These are phyloP conservation scores for Peromyscus melanophrys DNA, from an alignment of 2,797 vertebrate genomes.

Conservation along the genomic window DNA sequence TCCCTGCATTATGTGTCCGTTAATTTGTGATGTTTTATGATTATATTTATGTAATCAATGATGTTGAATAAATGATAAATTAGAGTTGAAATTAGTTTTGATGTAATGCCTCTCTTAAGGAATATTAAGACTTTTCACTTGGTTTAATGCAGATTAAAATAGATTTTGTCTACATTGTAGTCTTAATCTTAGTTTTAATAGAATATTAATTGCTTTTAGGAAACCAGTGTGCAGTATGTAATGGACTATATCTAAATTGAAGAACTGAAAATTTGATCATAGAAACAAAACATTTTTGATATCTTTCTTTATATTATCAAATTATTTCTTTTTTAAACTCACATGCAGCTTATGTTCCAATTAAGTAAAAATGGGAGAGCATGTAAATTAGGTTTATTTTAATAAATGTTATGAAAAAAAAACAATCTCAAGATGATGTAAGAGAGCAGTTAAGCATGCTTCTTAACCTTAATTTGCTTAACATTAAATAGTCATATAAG, in stretches of 20 bases:
- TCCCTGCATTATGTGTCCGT: not conserved
- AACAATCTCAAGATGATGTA: not conserved
- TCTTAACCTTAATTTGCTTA: not conserved
- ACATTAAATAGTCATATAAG: not conserved
- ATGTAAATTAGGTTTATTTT: not conserved
- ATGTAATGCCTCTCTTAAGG: not conserved
- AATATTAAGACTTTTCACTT: slow-evolving; percentile 2
- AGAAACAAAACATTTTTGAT: not conserved
- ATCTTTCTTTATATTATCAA: not conserved
- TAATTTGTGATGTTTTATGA: not conserved
- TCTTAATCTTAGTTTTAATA: not conserved
- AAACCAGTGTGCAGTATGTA: not conserved
- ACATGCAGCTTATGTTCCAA: not conserved
- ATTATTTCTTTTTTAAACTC: not conserved
- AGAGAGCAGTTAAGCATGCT: not conserved
- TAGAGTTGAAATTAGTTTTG: not conserved
- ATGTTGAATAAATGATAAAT: not conserved
- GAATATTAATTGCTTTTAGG: not conserved
- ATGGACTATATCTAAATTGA: not conserved
- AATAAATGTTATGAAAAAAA: not conserved
- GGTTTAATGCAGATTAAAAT: not conserved
- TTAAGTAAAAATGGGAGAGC: not conserved
- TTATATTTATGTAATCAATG: not conserved
- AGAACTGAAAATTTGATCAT: not conserved
- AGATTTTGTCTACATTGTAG: not conserved